Evolutionary conservation across 2,113 vertebrate species (phyloP).

Genomic region (Climacteris rufus): DNA sequence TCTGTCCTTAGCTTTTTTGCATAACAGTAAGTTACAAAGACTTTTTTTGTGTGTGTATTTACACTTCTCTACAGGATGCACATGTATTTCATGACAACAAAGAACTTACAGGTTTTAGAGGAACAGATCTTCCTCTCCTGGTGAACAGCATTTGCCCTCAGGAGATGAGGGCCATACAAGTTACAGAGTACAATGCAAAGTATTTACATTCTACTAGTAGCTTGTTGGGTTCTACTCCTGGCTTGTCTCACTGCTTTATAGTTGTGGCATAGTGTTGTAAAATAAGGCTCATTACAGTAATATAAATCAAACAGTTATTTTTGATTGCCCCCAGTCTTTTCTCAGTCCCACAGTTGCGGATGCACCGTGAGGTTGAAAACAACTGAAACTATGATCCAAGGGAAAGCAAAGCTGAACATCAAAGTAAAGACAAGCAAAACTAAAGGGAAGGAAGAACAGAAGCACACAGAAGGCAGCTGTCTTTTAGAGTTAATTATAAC

Average conservation of each 20-base stretch:
- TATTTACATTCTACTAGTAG: background rate
- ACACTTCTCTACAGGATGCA: constrained; percentile 46
- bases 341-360: background rate
- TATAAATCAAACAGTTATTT: background rate
- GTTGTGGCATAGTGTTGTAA: background rate
- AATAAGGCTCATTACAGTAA: background rate
- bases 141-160: constrained; percentile 67
- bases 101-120: constrained; percentile 50
- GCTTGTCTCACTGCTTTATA: background rate
- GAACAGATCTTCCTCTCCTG: constrained; percentile 63
- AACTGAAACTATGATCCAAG: background rate
- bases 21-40: background rate
- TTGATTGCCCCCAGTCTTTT: background rate
- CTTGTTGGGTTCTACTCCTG: background rate
- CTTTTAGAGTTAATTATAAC: background rate
- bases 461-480: background rate
- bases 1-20: background rate
- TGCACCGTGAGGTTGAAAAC: background rate
- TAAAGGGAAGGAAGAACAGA: background rate
- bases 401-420: background rate
- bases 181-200: background rate
- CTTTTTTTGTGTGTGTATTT: background rate
- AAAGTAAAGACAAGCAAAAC: background rate
- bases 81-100: constrained; percentile 67
- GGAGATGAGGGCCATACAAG: constrained; percentile 62